Conservation (phyloP, 2,113 vertebrate genomes). For the Riparia riparia region DNA sequence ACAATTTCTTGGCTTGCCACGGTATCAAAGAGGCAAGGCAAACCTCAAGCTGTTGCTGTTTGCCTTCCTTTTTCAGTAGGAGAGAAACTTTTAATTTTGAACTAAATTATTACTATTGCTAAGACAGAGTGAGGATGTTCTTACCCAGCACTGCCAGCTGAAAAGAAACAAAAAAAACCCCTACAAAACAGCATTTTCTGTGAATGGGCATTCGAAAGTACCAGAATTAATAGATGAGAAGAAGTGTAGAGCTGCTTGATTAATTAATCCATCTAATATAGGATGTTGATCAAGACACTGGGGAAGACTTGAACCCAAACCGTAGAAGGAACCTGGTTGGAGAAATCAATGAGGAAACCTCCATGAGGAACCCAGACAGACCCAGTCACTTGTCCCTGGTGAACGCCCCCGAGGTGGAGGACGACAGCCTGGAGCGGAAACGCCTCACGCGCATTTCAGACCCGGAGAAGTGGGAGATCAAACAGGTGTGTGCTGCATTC, state of each 20-base stretch:
- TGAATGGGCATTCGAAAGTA: not conserved
- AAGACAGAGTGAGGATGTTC: not conserved
- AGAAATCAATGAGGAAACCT: conserved; percentile 86
- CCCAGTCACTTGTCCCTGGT: conserved; percentile 93
- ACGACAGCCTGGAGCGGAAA: conserved; percentile 93
- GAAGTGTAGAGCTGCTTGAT: not conserved
- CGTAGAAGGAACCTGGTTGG: conserved; percentile 88
- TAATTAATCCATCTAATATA: conserved; percentile 37
- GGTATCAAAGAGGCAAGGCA: not conserved
- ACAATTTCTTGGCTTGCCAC: not conserved
- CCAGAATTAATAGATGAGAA: not conserved
- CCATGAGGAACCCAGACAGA: conserved; percentile 94
- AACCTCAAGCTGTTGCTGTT: not conserved
- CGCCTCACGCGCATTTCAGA: conserved; percentile 97
- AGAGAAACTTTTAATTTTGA: not conserved
- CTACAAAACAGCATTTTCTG: not conserved
- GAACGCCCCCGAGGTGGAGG: conserved; percentile 91
- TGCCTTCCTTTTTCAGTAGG: not conserved
- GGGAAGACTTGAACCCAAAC: conserved; percentile 96
- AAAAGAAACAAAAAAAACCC: not conserved
- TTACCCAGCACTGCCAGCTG: not conserved
- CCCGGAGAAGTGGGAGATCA: conserved; percentile 98
- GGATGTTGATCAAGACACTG: conserved; percentile 98
- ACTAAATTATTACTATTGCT: not conserved
- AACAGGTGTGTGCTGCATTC: conserved; percentile 81